A percentile compares a stretch with the other conserved stretches of the same genome.
phyloP scores from a whole-genome alignment of 2,113 vertebrate genomes.

The Thryonomys swinderianus region DNA sequence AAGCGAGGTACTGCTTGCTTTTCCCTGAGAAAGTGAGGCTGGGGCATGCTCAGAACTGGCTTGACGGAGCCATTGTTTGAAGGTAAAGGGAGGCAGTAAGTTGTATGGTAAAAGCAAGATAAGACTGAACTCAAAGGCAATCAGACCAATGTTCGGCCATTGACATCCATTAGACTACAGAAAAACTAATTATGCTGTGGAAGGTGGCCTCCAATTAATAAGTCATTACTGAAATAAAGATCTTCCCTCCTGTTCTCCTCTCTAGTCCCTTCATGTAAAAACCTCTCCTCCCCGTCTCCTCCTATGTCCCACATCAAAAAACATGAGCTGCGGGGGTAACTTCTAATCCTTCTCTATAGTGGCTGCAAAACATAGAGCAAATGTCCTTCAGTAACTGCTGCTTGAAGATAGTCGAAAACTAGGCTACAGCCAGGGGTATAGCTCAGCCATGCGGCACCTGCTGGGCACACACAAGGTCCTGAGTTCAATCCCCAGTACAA shows the following conservation, averaged over 20 bases:
- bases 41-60: conserved; percentile 37
- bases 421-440: not conserved
- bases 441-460: too few relatives aligned
- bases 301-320: not conserved
- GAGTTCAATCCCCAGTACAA: too few relatives aligned
- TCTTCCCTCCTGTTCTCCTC: not conserved
- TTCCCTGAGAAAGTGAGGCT: conserved; percentile 64
- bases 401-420: conserved; percentile 62
- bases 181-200: not conserved
- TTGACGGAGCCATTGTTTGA: conserved; percentile 62
- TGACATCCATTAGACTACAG: conserved; percentile 51
- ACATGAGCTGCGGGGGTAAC: accelerated
- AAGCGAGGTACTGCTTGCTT: conserved; percentile 69
- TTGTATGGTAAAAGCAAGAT: conserved; percentile 68
- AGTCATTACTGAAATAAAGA: conserved; percentile 61
- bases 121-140: conserved; percentile 57
- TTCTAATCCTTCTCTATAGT: conserved; percentile 64
- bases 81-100: conserved; percentile 37
- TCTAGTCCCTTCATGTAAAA: not conserved
- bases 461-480: too few relatives aligned
- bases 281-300: not conserved
- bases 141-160: conserved; percentile 5
- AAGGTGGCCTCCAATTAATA: conserved; percentile 64
- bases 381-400: conserved; percentile 55
- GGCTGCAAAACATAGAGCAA: conserved; percentile 69